Evolutionary conservation across 2,888 invertebrate species (phyloP), one percentile per base, ranked within the genome.

Genomic region (Acronicta leporina): DNA sequence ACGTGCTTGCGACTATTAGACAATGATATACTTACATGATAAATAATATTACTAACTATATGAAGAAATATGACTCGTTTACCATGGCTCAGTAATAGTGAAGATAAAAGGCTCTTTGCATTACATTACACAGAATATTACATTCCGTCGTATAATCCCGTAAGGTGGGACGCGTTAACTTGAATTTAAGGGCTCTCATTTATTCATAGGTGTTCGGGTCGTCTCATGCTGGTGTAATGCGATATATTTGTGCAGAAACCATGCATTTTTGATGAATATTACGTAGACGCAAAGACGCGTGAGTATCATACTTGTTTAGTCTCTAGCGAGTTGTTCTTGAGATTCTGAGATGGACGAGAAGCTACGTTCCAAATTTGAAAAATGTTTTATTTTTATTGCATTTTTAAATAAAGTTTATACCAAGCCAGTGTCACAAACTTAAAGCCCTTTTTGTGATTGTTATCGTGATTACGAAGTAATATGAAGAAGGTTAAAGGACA

Each of bases 241-340:
- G 87, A 90, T 90, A 89, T 90, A 88, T 89, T 86, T 87, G 85
- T 83, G 79, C 83, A 82, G 75, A 77, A 76, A 73, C 75, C 78
- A 80, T 89, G 81, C 84, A 90, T 89, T 74, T 87, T 87, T 87
- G 80, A 89, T 89, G 82, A 76, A 77, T 76, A 76, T 81, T 78
- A 77, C 80, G 73, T 47, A 43, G 61, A 38, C 51, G 46, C 14
- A 60, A 60, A 43, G 35, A n/a, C 13, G 35, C 54, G 45, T 49
- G n/a, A 14, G 41, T 52, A 45, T 52, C 60, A 38, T 44, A 38
- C 42, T 44, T 38, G 54, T 43, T 51, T 52, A 54, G 52, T 65
- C 66, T 57, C 62, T 50, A 42, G 48, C 35, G 52, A 45, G 30
- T 64, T 54, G 51, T 53, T 33, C 52, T 43, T 50, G 46, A 13